Conservation (phyloP, 2,113 vertebrate genomes). For the Sciurus niger region DNA sequence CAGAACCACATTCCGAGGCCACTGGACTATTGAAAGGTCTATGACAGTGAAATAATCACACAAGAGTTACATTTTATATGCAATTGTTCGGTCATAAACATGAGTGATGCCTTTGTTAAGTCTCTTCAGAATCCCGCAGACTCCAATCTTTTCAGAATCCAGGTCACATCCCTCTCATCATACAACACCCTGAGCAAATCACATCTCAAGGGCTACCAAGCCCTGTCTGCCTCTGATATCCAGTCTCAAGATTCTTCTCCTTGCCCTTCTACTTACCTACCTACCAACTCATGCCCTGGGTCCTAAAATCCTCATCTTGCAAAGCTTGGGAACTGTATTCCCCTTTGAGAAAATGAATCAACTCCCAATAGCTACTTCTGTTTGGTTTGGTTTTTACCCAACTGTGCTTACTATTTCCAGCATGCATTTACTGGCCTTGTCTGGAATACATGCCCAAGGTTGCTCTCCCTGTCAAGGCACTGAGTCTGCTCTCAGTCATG, state of each 20-base stretch:
- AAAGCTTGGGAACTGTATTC: background rate
- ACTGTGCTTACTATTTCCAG: slow-evolving; percentile 40
- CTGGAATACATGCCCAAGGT: background rate
- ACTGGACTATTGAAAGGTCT: background rate
- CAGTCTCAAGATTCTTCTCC: background rate
- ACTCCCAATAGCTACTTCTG: slow-evolving; percentile 33
- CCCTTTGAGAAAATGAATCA: slow-evolving; percentile 46
- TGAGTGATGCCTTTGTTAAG: background rate
- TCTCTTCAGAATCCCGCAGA: slow-evolving; percentile 25
- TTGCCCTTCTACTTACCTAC: background rate
- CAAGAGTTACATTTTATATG: background rate
- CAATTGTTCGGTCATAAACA: background rate
- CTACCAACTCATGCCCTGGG: background rate
- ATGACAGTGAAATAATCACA: background rate
- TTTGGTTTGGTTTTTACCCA: slow-evolving; percentile 65
- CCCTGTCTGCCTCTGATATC: background rate
- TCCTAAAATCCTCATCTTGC: background rate
- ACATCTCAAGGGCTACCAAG: slow-evolving; percentile 6
- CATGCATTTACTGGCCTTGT: background rate
- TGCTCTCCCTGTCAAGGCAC: background rate
- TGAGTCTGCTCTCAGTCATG: background rate
- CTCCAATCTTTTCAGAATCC: slow-evolving; percentile 57
- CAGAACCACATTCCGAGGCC: background rate
- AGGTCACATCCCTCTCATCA: slow-evolving; percentile 42
- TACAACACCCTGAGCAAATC: slow-evolving; percentile 39